Evolutionary conservation across 2,113 vertebrate genomes (phyloP), one percentile per base, ranked within the genome.

Genomic region (Poeciliopsis prolifica): DNA sequence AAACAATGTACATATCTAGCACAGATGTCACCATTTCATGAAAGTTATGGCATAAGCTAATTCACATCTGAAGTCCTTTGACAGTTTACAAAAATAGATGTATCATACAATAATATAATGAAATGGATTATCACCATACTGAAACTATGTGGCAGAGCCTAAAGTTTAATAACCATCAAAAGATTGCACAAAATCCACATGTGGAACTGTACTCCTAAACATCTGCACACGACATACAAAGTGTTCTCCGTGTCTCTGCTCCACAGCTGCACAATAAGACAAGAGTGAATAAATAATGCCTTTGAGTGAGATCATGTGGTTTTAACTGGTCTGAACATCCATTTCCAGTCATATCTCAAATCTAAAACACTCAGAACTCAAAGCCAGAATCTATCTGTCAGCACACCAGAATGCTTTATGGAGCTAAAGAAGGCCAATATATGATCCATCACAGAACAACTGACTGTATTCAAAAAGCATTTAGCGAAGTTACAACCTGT

Each of bases 371-470:
- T 4, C 62, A 72, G 64, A 66, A 65, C 70, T 71, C 68, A 72
- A 68, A 88, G 74, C 65, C 79, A 65, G 68, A 9, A 9, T 58
- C 61, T 62, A 68, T 37, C 61, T 48, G 72, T 79, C 79, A 88
- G 86, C 69, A 68, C 71, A 73, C 42, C 54, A 6, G 24, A 44
- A 65, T 42, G 30, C 67, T 80, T 85, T 86, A 85, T 76, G 88
- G 91, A 90, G 84, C 78, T 80, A 89, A 90, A 87, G 74, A 86
- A 83, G 88, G 88, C 80, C 83, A 84, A 88, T 91, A 90, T 90
- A 92, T 68, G 48, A 33, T 70, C 85, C 69, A 61, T 61, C 5
- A 81, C 44, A 29, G 68, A 88, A 73, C 86, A 93, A 93, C 88
- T 92, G 91, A 61, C 76, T 70, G 75, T 63, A 72, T 88, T 82